Evolutionary conservation across 2,797 vertebrate genomes (phyloP), one percentile per base, ranked within the genome.

Genomic region (Parauchenoglanis ngamensis): DNA sequence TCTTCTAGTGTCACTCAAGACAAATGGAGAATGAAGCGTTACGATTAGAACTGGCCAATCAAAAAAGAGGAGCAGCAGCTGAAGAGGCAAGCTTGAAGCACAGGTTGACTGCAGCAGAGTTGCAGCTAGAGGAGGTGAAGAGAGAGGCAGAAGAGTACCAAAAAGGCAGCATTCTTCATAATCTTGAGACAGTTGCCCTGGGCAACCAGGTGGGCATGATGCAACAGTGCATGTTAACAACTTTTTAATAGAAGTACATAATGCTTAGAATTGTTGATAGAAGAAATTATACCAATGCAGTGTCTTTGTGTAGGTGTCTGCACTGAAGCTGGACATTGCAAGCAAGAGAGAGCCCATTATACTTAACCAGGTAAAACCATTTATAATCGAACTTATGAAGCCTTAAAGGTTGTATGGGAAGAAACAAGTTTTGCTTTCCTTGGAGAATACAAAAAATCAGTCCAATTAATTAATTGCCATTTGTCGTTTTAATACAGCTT

Each of bases 241-340:
- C 6, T 49, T 49, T 52, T 52, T 40, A 61, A 23, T 7, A 81
- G 7, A 28, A 63, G 40, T 23, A 19, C 35, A 57, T 56, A 46
- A 80, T 44, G 19, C 7, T 44, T 79, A 35, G 0, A 81, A 61
- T 25, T 68, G 31, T 83, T 13, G 4, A 6, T 15, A 8, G n/a
- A 0, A 57, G 19, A 84, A 56, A 65, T 85, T 6, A 65, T 86
- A 86, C 4, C 49, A 68, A 78, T 83, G 44, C 13, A 21, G 25
- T 72, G 28, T 76, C n/a, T 81, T 78, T 87, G 67, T 80, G 13
- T 63, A 95, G 94, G 93, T 95, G 28, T 94, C 93, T 31, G 93
- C 93, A 61, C 88, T 95, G 52, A 95, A 94, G 89, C 70, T 94
- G 90, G 92, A 94, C 85, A 93, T 94, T 86, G 93, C 93, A 72